Evolutionary conservation across 2,113 vertebrate genomes (phyloP).

Genomic region (Turnix velox): DNA sequence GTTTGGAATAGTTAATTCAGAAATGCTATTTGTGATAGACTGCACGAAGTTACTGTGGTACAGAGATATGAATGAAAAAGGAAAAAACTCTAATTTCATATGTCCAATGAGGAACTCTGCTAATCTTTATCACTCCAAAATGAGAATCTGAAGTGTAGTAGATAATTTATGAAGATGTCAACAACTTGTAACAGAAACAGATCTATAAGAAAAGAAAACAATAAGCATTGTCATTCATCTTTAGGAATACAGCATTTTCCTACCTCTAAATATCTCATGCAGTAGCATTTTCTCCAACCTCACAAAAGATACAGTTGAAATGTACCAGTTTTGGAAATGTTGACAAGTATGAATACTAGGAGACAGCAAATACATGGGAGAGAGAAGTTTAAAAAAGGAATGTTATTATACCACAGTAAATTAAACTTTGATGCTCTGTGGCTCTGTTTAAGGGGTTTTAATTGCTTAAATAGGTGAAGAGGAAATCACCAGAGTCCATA

Average conservation of each 20-base stretch:
- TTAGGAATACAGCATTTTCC: background rate
- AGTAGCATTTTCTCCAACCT: background rate
- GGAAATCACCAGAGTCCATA: background rate
- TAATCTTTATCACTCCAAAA: background rate
- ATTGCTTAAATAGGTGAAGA: background rate
- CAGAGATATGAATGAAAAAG: background rate
- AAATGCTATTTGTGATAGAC: background rate
- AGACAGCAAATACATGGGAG: background rate
- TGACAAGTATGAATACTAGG: background rate
- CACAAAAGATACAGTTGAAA: background rate
- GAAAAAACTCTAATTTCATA: background rate
- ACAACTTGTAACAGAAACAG: background rate
- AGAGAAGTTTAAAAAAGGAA: background rate
- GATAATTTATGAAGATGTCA: background rate
- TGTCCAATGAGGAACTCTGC: background rate
- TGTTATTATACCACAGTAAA: background rate
- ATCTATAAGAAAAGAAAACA: background rate
- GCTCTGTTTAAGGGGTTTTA: background rate
- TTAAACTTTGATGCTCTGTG: background rate
- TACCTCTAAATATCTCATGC: background rate
- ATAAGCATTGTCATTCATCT: accelerated
- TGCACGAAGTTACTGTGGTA: background rate
- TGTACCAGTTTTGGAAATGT: background rate
- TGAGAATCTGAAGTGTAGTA: background rate
- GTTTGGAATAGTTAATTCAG: background rate